Base-by-base conservation (phyloP, 2,113 vertebrate genomes). In the Cyprinodon variegatus region DNA sequence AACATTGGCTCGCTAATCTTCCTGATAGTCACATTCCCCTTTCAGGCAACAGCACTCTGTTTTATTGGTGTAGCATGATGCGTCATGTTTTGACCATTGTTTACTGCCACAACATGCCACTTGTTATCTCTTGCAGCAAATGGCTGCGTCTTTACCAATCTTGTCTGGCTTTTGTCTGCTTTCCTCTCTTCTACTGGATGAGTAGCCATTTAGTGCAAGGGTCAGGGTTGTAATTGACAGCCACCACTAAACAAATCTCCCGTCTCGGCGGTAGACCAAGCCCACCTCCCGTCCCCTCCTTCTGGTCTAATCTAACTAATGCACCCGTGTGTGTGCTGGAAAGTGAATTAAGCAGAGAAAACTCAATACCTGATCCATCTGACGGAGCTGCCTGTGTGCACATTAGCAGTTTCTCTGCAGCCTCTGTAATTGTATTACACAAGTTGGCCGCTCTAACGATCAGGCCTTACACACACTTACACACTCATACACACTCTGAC, bases 321-420 rank as follows among this genome's bases (percentile, higher is more conserved):
- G 93, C 93, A 90, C 91, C 92, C 89, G 53, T 93, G 93, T 94
- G 93, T 92, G 91, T 83, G 90, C 90, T 90, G 93, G 93, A 94
- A 94, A 94, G 93, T 95, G 94, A 94, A 95, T 95, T 95, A 94
- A 94, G 92, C 92, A 79, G 87, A 83, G 91, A 93, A 90, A 91
- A 94, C 91, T 95, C 94, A 94, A 95, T 95, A 95, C 91, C 92
- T 94, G 92, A 94, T 94, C 93, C 92, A 91, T 95, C 90, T 91
- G 92, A 86, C 91, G 62, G 89, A 88, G 91, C 89, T 90, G 87
- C 89, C 92, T 81, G 92, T 87, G 87, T 91, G 92, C 91, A 92
- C 93, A 95, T 95, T 95, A 95, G 93, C 92, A 93, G 91, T 91
- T 94, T 92, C 90, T 93, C 90, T 92, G 91, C 92, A 93, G 91